Evolutionary conservation across 2,113 vertebrate genomes (phyloP).

Genomic region (Ctenomys sociabilis): DNA sequence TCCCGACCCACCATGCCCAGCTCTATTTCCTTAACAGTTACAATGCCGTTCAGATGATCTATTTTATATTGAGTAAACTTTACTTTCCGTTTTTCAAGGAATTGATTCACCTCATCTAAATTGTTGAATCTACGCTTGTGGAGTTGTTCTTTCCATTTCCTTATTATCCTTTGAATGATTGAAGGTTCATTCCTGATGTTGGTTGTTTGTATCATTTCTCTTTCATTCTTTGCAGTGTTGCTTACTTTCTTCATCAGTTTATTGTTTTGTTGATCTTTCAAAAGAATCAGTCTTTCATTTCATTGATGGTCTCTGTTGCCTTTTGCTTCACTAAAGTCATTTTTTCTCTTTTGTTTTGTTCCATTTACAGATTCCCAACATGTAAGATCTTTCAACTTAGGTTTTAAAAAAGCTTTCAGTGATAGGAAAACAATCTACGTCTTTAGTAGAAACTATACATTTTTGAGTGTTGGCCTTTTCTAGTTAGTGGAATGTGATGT

Average conservation of each 20-base stretch:
- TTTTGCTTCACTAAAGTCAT: not conserved
- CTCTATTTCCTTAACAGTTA: not conserved
- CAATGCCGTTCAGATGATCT: not conserved
- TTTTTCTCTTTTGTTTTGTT: not conserved
- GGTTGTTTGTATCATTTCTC: not conserved
- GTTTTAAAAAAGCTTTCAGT: not conserved
- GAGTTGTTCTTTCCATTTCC: not conserved
- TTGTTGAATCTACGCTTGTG: not conserved
- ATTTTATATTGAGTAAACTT: conserved; percentile 22
- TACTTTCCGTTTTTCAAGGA: not conserved
- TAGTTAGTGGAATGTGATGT: not conserved
- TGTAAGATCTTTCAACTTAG: not conserved
- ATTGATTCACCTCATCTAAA: not conserved
- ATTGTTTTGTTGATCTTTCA: not conserved
- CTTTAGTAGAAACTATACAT: not conserved
- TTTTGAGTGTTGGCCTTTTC: not conserved
- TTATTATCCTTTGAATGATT: not conserved
- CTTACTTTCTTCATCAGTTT: not conserved
- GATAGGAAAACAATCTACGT: not conserved
- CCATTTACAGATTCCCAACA: not conserved
- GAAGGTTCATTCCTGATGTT: not conserved
- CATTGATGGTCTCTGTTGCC: not conserved
- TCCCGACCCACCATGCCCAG: not conserved
- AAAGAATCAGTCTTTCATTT: not conserved
- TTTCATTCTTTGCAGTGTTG: not conserved